Evolutionary conservation across 2,797 vertebrate species (phyloP).

Genomic region (Carduelis carduelis): DNA sequence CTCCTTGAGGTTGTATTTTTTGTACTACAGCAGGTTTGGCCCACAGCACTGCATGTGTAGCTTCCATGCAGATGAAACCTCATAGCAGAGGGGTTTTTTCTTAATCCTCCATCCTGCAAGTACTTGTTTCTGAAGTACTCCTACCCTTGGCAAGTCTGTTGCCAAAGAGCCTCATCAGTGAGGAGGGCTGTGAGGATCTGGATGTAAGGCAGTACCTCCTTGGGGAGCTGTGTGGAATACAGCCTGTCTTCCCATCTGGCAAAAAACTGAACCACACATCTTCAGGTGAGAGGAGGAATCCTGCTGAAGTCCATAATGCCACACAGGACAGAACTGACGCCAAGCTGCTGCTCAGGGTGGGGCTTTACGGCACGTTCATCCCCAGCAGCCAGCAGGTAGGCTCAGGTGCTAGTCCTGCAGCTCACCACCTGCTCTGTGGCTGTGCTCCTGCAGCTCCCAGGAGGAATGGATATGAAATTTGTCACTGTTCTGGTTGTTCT

Average conservation of each 20-base stretch:
- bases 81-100: background rate
- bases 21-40: background rate
- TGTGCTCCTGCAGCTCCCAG: background rate
- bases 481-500: background rate
- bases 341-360: constrained; percentile 40
- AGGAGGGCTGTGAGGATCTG: background rate
- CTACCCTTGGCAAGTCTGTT: background rate
- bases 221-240: background rate
- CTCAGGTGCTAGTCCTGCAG: background rate
- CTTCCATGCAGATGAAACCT: background rate
- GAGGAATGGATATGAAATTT: constrained; percentile 31
- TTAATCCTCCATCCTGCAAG: background rate
- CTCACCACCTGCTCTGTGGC: background rate
- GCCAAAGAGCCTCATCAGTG: background rate
- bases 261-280: rapidly evolving
- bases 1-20: background rate
- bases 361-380: background rate
- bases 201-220: rapidly evolving
- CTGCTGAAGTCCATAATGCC: background rate
- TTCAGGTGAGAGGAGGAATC: background rate
- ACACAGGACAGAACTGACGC: rapidly evolving
- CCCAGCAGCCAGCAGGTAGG: background rate
- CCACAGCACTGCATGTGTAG: rapidly evolving
- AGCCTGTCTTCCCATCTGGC: background rate
- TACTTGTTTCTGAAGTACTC: background rate